Evolutionary conservation across 2,888 invertebrate species (phyloP).

Genomic region (Elegia similella): DNA sequence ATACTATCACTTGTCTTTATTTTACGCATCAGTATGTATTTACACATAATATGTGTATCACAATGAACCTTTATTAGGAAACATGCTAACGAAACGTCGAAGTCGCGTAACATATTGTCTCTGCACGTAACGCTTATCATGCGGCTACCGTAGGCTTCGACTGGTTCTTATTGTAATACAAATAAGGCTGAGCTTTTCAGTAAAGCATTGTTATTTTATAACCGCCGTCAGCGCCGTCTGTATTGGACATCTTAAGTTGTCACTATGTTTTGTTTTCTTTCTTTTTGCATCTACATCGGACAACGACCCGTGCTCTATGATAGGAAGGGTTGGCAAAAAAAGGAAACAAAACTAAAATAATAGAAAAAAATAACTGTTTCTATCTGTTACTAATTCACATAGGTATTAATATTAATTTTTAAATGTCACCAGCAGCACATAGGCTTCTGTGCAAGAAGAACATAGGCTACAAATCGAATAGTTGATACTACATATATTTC

Average conservation of each 20-base stretch:
- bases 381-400: no score
- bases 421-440: no score
- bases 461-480: no score
- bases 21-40: conserved; percentile 26
- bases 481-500: no score
- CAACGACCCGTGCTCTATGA: conserved; percentile 59
- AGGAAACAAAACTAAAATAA: no score
- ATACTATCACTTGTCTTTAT: neutral
- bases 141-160: conserved; percentile 26
- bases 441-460: no score
- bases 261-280: conserved; percentile 77
- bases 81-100: conserved; percentile 49
- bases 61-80: conserved; percentile 53
- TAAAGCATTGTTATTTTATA: conserved; percentile 67
- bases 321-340: conserved; percentile 53
- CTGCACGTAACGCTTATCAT: conserved; percentile 24
- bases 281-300: conserved; percentile 67
- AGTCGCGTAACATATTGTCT: conserved; percentile 27
- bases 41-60: conserved; percentile 38
- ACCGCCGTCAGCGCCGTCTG: conserved; percentile 53
- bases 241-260: conserved; percentile 72
- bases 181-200: conserved; percentile 38
- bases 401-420: no score
- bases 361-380: no score
- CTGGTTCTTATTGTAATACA: conserved; percentile 41